These are phyloP conservation scores for Cylloceria caligata DNA, from an alignment of 2,888 invertebrate genomes.

Conservation along the genomic window DNA sequence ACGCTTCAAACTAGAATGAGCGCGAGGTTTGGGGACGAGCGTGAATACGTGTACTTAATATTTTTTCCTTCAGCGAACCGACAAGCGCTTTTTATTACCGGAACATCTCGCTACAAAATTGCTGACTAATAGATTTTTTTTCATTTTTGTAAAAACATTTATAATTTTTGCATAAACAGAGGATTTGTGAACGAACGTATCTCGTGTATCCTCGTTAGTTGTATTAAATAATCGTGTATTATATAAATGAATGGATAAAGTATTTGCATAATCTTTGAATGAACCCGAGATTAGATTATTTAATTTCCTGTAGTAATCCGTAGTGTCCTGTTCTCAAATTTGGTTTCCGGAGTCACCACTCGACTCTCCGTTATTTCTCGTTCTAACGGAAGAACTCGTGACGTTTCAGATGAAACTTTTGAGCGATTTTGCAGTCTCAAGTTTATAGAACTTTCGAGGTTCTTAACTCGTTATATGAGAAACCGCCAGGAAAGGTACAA, in stretches of 20 bases:
- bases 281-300: no score
- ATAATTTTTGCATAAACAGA: neutral
- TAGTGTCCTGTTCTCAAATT: no score
- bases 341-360: no score
- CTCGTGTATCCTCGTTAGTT: no score
- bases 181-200: neutral
- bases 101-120: constrained; percentile 36
- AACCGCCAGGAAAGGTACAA: neutral
- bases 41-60: constrained; percentile 27
- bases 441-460: neutral
- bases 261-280: no score
- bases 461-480: neutral
- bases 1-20: constrained; percentile 10
- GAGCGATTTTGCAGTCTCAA: neutral
- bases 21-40: constrained; percentile 15
- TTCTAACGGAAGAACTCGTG: no score
- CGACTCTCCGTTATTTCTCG: no score
- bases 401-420: no score
- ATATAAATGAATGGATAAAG: no score
- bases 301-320: no score
- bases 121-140: constrained; percentile 36
- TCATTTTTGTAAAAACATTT: constrained; percentile 45
- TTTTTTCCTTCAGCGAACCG: constrained; percentile 22
- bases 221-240: no score
- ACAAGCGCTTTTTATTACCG: constrained; percentile 18